Evolutionary conservation across 2,113 vertebrate genomes (phyloP), one percentile per base, ranked within the genome.

Genomic region (Bubo scandiacus): DNA sequence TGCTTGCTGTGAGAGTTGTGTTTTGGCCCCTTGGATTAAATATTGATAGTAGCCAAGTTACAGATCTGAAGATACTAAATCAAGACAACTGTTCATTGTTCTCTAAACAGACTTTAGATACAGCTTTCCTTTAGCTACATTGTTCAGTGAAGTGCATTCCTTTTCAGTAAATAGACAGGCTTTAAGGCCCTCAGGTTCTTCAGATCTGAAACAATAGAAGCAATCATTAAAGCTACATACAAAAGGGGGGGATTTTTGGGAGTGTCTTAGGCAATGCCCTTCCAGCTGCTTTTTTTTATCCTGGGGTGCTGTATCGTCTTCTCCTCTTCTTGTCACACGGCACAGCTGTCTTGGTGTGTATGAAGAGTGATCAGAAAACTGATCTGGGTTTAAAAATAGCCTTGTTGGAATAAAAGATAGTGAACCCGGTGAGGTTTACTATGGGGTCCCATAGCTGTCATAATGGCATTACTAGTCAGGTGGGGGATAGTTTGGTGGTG

Each of bases 61-160:
- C 12, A 59, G 43, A 43, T 91, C 65, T 79, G 65, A 94, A 80
- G 54, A 65, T 36, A n/a, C 27, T 82, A 68, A 86, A 84, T 63
- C 51, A 27, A 71, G 77, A 63, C 81, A 61, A 89, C 40, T 72
- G 81, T 59, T 79, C 32, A 12, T 91, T 95, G 78, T 95, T 92
- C 80, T 86, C 51, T 78, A 32, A 90, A n/a, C 22, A 77, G 71
- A 11, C 67, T 75, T 92, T 34, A 90, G 71, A 61, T 77, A 14
- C 52, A 85, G 93, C 86, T 87, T 87, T 91, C 52, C 68, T 85
- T 16, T 40, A 40, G 27, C 52, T 81, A 20, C 57, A 26, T 68
- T 96, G 96, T 95, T 75, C 57, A 45, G 57, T 87, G 84, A 42
- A 97, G 66, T 68, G n/a, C 26, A 21, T 91, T 92, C 27, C 61